Conservation (phyloP, 2,888 invertebrate genomes). For the Epinotia demarniana region DNA sequence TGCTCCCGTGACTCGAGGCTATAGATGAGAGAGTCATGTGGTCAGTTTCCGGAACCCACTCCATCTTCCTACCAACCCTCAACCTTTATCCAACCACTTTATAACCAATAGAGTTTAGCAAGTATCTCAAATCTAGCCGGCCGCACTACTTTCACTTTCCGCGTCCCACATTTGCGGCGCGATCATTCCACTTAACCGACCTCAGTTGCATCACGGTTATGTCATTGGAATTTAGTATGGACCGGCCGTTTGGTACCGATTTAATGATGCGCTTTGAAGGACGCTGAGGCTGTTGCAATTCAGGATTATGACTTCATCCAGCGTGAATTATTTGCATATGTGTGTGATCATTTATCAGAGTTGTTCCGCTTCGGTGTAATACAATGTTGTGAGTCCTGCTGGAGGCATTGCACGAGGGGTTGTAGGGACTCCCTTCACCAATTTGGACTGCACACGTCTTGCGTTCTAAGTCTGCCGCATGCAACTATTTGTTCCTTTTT, state of each 20-base stretch:
- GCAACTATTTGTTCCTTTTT: not conserved
- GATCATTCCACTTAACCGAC: constrained; percentile 56
- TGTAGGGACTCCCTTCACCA: no score
- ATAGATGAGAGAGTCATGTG: not conserved
- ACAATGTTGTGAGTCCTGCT: no score
- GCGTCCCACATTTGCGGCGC: constrained; percentile 70
- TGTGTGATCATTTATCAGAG: not conserved
- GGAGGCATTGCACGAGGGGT: no score
- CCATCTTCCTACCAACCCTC: not conserved
- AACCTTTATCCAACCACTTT: constrained; percentile 15
- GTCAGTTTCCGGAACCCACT: not conserved
- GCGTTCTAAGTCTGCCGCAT: not conserved
- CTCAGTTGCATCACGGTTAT: constrained; percentile 74
- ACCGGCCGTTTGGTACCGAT: constrained; percentile 56
- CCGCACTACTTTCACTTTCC: constrained; percentile 76
- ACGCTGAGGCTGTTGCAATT: constrained; percentile 53
- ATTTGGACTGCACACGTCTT: no score
- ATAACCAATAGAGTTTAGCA: constrained; percentile 21
- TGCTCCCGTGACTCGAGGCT: not conserved
- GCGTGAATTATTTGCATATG: not conserved
- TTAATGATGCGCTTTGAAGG: constrained; percentile 68
- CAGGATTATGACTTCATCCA: not conserved
- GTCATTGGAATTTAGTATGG: constrained; percentile 69
- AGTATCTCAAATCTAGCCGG: constrained; percentile 43
- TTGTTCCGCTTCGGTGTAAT: no score